phyloP scores from a whole-genome alignment of 53 echinoderm and acorn worm genomes.

The Stichopus horrens region DNA sequence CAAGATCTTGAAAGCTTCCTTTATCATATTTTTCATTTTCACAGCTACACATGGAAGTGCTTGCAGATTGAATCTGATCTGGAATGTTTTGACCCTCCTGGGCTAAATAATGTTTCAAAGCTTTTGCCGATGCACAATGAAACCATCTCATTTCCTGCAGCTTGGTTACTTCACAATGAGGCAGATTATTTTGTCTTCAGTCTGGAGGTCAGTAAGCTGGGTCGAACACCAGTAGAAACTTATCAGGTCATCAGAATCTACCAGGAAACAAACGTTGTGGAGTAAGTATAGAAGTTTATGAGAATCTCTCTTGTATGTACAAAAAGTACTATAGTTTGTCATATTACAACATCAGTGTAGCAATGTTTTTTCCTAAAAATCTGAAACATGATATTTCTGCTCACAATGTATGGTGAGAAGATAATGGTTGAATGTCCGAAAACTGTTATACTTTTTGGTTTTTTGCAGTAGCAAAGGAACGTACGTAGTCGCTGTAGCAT shows the following conservation, averaged over 20 bases:
- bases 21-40: background rate
- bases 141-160: constrained; percentile 56
- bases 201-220: constrained; percentile 69
- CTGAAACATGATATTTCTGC: no score
- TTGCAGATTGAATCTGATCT: constrained; percentile 50
- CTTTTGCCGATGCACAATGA: constrained; percentile 54
- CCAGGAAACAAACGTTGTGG: constrained; percentile 15
- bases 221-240: constrained; percentile 40
- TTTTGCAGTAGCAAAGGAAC: no score
- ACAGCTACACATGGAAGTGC: constrained; percentile 84
- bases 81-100: constrained; percentile 62
- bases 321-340: no score
- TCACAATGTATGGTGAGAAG: no score
- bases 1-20: no score
- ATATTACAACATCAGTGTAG: no score
- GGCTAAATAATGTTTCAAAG: constrained; percentile 46
- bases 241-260: constrained; percentile 71
- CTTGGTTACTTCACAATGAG: constrained; percentile 46
- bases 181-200: constrained; percentile 67
- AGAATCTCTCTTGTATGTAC: background rate
- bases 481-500: no score
- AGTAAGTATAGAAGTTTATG: constrained; percentile 9
- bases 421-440: no score
- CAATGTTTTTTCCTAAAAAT: no score
- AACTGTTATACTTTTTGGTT: no score